Conservation (phyloP, 1,140 invertebrate genomes). For the Drosophila leontia region DNA sequence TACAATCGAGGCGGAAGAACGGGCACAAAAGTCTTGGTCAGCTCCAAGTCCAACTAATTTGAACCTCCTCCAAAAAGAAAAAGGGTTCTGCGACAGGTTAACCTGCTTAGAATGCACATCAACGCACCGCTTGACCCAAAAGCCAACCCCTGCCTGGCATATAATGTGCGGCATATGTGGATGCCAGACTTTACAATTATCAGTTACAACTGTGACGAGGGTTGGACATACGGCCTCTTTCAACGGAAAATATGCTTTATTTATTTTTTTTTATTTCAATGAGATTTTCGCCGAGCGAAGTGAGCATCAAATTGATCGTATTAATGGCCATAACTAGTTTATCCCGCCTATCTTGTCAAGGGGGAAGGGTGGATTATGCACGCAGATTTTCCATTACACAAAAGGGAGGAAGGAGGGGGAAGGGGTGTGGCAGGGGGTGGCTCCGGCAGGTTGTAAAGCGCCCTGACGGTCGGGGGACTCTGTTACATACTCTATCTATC, state of each 20-base stretch:
- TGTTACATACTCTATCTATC: conserved; percentile 6
- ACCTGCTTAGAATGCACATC: conserved; percentile 81
- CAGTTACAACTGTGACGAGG: conserved; percentile 64
- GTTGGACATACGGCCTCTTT: conserved; percentile 2
- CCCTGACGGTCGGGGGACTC: neutral
- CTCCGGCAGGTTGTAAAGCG: neutral
- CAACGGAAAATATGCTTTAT: conserved; percentile 35
- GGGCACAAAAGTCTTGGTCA: neutral
- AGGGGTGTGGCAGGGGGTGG: conserved; percentile 3
- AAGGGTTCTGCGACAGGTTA: conserved; percentile 67
- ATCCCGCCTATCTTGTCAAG: conserved; percentile 82
- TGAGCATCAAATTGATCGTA: conserved; percentile 85
- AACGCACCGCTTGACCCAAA: conserved; percentile 72
- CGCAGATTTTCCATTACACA: conserved; percentile 83
- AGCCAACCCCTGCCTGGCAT: conserved; percentile 1
- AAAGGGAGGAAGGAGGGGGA: neutral
- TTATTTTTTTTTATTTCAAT: conserved; percentile 56
- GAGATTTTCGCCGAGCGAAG: conserved; percentile 73
- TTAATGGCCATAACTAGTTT: conserved; percentile 85
- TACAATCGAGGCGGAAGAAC: conserved; percentile 46
- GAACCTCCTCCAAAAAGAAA: conserved; percentile 7
- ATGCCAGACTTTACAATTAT: conserved; percentile 62
- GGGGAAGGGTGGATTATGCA: conserved; percentile 68
- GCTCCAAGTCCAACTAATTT: conserved; percentile 17
- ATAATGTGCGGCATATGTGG: conserved; percentile 66